Percentiles rank a stretch among this genome's conserved stretches.
Evolutionary conservation across 2,888 invertebrate species (phyloP).

Genomic region (Sphaeridia pumilis): DNA sequence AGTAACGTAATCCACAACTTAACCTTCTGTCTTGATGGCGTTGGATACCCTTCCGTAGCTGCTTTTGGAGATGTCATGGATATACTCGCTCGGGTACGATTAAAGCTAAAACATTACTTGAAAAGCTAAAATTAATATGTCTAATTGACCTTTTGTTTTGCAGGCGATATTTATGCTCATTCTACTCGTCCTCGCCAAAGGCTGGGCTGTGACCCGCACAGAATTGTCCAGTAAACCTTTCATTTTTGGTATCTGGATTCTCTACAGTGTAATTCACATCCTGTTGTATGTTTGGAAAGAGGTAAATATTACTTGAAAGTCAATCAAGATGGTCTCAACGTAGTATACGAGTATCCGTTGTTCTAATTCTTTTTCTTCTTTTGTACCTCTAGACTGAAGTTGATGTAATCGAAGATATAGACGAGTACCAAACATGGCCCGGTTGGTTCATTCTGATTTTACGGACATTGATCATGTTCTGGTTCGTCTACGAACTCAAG

Average conservation of each 20-base stretch:
- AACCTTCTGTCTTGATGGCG: slow-evolving; percentile 81
- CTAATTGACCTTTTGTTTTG: slow-evolving; percentile 36
- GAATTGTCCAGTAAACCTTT: slow-evolving; percentile 77
- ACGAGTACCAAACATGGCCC: slow-evolving; percentile 96
- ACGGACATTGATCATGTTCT: slow-evolving; percentile 71
- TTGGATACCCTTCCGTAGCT: slow-evolving; percentile 67
- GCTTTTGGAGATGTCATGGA: slow-evolving; percentile 85
- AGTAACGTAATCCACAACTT: slow-evolving; percentile 79
- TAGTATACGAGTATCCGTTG: not conserved
- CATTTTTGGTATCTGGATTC: slow-evolving; percentile 77
- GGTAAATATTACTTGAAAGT: slow-evolving; percentile 49
- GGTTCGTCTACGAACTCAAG: slow-evolving; percentile 54
- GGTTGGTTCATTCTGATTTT: slow-evolving; percentile 87
- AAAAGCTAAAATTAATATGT: not conserved
- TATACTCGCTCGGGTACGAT: slow-evolving; percentile 71
- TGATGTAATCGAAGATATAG: slow-evolving; percentile 88
- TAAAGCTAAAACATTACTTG: no score
- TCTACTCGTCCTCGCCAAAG: slow-evolving; percentile 82
- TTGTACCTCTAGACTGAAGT: slow-evolving; percentile 65
- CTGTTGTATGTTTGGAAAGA: slow-evolving; percentile 91
- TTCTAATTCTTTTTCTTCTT: not conserved
- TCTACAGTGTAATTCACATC: slow-evolving; percentile 81
- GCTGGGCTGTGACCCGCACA: slow-evolving; percentile 57
- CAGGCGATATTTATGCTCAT: slow-evolving; percentile 90
- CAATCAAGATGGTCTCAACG: not conserved